Evolutionary conservation across 2,888 invertebrate species (phyloP).

Genomic region (Drosophila glabriapex): DNA sequence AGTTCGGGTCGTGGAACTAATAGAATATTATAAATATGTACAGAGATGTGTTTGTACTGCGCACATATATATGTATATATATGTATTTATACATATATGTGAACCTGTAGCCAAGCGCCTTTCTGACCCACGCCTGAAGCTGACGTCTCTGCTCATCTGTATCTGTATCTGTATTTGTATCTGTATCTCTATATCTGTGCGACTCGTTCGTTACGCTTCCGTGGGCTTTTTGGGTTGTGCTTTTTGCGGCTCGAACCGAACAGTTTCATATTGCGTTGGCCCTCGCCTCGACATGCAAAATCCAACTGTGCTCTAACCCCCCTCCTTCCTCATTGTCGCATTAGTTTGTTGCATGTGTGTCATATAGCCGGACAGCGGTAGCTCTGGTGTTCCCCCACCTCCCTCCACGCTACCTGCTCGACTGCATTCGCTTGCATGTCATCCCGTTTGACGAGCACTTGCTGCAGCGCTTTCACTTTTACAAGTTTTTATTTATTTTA

Average conservation of each 20-base stretch:
- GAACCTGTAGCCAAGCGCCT: constrained; percentile 57
- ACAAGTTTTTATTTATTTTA: constrained; percentile 26
- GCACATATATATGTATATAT: not conserved
- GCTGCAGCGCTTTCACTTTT: constrained; percentile 70
- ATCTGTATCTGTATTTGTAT: constrained; percentile 13
- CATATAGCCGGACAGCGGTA: constrained; percentile 53
- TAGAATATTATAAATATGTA: constrained; percentile 74
- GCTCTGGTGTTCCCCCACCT: not conserved
- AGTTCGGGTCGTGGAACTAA: constrained; percentile 78
- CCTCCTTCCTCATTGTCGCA: constrained; percentile 6
- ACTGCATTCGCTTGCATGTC: constrained; percentile 71
- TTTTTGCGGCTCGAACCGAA: constrained; percentile 62
- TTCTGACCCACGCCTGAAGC: constrained; percentile 72
- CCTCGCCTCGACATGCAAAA: constrained; percentile 69
- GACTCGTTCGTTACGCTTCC: constrained; percentile 75
- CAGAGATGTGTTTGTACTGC: not conserved
- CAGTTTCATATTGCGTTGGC: constrained; percentile 35
- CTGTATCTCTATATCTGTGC: constrained; percentile 22
- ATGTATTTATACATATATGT: not conserved
- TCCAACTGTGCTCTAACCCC: constrained; percentile 22
- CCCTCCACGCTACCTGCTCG: constrained; percentile 46
- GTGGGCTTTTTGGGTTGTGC: constrained; percentile 76
- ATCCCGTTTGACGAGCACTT: constrained; percentile 55
- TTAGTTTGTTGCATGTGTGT: constrained; percentile 63
- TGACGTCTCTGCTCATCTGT: constrained; percentile 44